Evolutionary conservation across 1,140 invertebrate species (phyloP), one percentile per base, ranked within the genome.

Genomic region (Zaprionus nigranus): DNA sequence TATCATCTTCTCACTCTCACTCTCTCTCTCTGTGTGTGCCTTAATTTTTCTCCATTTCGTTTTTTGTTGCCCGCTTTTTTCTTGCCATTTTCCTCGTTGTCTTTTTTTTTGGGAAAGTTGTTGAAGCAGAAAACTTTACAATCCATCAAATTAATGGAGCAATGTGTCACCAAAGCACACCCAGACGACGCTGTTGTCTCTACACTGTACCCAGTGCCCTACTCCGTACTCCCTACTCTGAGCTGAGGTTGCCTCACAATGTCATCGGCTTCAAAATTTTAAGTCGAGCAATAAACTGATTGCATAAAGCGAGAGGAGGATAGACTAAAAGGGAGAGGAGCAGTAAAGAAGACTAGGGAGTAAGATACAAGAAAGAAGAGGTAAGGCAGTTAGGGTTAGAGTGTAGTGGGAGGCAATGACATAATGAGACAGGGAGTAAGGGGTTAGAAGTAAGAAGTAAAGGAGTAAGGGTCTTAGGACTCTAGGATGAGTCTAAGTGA

Each of bases 71-170:
- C n/a, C 61, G 9, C 22, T 38, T 82, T 77, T 86, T 81, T 59
- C 79, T 82, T 82, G 61, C 84, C 69, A 57, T 81, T 88, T 87
- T 87, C 64, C 51, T 65, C 22, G 24, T 59, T 34, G 57, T 40
- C 28, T 81, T 56, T 75, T 72, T 72, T 53, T 64, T 70, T 57
- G 56, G 57, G 69, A 63, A 75, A 85, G 75, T 77, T 80, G 77
- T 57, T 90, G 79, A 85, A 90, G 85, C 85, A 70, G 71, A 85
- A 90, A 90, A 90, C 85, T 90, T 90, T 90, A 90, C 85, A 90
- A 90, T 90, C 85, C 85, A 90, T 90, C 85, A 90, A 90, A 90
- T 90, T 90, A 90, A 90, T 90, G 85, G 86, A 90, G 85, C 85
- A 90, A 90, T 90, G 85, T 90, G 85, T 90, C 85, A 90, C 85